Evolutionary conservation across 2,797 vertebrate genomes (phyloP).

Genomic region (Oceanodroma leucorhoa): DNA sequence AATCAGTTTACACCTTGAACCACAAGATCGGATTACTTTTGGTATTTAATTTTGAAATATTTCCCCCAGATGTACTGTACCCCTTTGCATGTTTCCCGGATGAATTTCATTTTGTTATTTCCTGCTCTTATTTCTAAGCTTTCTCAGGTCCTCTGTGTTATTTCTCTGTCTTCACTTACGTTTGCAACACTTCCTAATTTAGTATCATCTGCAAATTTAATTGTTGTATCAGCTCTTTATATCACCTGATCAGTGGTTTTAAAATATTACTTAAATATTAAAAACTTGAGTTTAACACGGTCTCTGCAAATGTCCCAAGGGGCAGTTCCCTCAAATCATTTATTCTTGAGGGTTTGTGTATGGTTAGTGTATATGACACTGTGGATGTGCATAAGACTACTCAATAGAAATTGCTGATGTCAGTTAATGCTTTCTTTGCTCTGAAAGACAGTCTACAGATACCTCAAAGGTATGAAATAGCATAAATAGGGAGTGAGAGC

Average conservation of each 20-base stretch:
- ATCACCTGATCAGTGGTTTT: neutral
- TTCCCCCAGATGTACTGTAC: constrained; percentile 45
- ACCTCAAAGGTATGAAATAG: neutral
- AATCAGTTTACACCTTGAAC: constrained; percentile 58
- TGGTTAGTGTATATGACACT: neutral
- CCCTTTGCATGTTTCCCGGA: constrained; percentile 16
- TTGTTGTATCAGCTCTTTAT: neutral
- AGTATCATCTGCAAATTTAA: constrained; percentile 36
- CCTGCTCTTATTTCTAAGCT: constrained; percentile 49
- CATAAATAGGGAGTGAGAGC: neutral
- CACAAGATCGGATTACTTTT: constrained; percentile 48
- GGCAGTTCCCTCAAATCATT: neutral
- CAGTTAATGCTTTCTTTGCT: neutral
- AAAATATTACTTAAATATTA: constrained; percentile 7
- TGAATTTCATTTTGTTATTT: constrained; percentile 59
- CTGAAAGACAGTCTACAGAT: neutral
- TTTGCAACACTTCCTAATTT: neutral
- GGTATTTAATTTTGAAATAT: constrained; percentile 64
- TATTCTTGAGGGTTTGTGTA: neutral
- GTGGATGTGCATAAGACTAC: neutral
- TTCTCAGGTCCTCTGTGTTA: constrained; percentile 3
- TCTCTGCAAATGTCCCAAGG: neutral
- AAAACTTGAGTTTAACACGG: neutral
- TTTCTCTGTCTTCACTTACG: neutral
- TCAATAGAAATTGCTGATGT: neutral